Conservation (phyloP, 2,888 invertebrate genomes). For the Lithodes maja region DNA sequence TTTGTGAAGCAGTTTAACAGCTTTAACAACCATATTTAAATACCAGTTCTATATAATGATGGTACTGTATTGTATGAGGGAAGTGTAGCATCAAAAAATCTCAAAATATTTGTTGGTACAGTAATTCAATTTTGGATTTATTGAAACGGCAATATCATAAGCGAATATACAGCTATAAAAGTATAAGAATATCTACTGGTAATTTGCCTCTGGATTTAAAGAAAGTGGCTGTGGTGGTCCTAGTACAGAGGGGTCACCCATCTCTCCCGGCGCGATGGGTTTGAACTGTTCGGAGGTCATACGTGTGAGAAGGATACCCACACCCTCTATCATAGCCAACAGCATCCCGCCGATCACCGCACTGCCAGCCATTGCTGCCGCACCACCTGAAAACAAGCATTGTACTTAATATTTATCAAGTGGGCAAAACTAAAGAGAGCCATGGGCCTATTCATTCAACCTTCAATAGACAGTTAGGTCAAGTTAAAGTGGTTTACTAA, state of each 20-base stretch:
- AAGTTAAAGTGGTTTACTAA: neutral
- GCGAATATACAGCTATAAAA: too few relatives aligned
- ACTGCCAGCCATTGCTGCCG: slow-evolving; percentile 84
- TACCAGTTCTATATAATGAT: too few relatives aligned
- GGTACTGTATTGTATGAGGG: too few relatives aligned
- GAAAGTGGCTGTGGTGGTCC: slow-evolving; percentile 57
- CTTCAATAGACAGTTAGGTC: neutral
- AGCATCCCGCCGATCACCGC: slow-evolving; percentile 96
- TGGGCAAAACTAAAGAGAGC: neutral
- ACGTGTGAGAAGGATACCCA: slow-evolving; percentile 94
- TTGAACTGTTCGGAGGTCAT: slow-evolving; percentile 94
- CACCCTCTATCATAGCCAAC: slow-evolving; percentile 96
- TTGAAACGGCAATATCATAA: too few relatives aligned
- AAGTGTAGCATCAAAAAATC: too few relatives aligned
- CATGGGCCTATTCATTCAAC: too few relatives aligned
- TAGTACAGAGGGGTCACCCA: slow-evolving; percentile 68
- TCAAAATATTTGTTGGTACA: too few relatives aligned
- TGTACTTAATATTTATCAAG: neutral
- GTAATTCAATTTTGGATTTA: too few relatives aligned
- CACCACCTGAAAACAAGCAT: slow-evolving; percentile 75
- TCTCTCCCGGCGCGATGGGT: slow-evolving; percentile 81
- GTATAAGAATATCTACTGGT: slow-evolving; percentile 23
- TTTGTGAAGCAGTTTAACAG: too few relatives aligned
- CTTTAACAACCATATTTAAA: too few relatives aligned
- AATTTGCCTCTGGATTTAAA: slow-evolving; percentile 43